These are phyloP conservation scores for Ceuthmochares aereus DNA, from an alignment of 2,113 vertebrate genomes.

Conservation along the genomic window DNA sequence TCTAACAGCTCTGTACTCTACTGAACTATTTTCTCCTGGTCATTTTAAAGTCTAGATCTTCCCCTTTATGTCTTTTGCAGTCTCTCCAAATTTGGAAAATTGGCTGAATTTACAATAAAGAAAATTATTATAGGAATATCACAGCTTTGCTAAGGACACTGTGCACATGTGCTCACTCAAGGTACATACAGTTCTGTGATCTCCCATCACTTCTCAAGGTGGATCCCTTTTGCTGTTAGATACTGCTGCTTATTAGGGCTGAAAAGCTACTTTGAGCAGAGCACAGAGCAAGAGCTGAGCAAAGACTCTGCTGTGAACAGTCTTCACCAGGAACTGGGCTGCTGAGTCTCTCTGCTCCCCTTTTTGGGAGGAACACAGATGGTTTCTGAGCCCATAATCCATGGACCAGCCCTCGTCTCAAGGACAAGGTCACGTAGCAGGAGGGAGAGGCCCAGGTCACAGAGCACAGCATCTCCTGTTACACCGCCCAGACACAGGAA, in stretches of 20 bases:
- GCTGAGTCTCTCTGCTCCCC: not conserved
- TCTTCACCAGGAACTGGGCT: not conserved
- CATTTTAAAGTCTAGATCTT: not conserved
- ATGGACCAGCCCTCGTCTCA: rapidly evolving
- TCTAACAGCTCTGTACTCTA: not conserved
- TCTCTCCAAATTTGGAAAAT: not conserved
- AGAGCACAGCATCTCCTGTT: not conserved
- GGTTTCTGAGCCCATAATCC: not conserved
- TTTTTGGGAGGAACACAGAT: not conserved
- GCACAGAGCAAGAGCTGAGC: not conserved
- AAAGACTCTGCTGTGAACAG: not conserved
- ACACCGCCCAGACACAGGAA: not conserved
- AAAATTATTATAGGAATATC: not conserved
- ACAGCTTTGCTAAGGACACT: not conserved
- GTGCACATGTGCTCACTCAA: rapidly evolving
- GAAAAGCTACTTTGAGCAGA: not conserved
- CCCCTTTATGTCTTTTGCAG: not conserved
- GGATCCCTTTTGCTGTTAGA: not conserved
- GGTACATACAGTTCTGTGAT: not conserved
- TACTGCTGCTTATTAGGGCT: not conserved
- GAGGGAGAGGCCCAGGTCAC: not conserved
- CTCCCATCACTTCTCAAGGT: not conserved
- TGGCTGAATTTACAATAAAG: not conserved
- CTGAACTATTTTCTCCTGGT: not conserved
- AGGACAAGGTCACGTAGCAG: rapidly evolving